A percentile compares a stretch with the other conserved stretches of the same genome.
Conservation (phyloP, 2,797 vertebrate species). For the Adrianichthys oophorus region DNA sequence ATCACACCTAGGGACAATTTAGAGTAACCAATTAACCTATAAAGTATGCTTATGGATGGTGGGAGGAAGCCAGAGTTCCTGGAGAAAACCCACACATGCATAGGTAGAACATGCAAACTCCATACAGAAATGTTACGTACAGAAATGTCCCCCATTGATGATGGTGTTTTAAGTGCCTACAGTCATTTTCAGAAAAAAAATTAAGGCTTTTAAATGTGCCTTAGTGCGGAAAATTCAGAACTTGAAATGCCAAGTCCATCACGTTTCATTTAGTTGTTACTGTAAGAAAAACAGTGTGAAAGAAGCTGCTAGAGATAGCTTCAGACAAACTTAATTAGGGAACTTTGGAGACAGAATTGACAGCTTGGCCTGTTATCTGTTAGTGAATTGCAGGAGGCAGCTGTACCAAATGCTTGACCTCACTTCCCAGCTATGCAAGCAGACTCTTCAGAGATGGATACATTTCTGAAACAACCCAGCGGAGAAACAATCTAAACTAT, state of each 20-base stretch:
- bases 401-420: slow-evolving; percentile 74
- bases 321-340: slow-evolving; percentile 25
- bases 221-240: no score
- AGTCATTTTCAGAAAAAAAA: no score
- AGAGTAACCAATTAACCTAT: no score
- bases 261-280: slow-evolving; percentile 35
- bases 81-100: no score
- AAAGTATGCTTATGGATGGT: no score
- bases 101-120: no score
- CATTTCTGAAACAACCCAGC: slow-evolving; percentile 54
- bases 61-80: no score
- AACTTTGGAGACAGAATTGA: slow-evolving; percentile 31
- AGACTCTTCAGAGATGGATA: slow-evolving; percentile 72
- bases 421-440: slow-evolving; percentile 76
- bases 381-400: slow-evolving; percentile 70
- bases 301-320: slow-evolving; percentile 21
- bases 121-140: no score
- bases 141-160: no score
- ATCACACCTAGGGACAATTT: no score
- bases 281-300: slow-evolving; percentile 18
- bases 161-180: no score
- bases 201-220: no score
- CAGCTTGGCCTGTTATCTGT: slow-evolving; percentile 66
- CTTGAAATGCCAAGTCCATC: slow-evolving; percentile 3
- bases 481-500: slow-evolving; percentile 49